A percentile compares a stretch with the other conserved stretches of the same genome.
Evolutionary conservation across 1,140 invertebrate species (phyloP).

Genomic region (Proctacanthus coquilletti): DNA sequence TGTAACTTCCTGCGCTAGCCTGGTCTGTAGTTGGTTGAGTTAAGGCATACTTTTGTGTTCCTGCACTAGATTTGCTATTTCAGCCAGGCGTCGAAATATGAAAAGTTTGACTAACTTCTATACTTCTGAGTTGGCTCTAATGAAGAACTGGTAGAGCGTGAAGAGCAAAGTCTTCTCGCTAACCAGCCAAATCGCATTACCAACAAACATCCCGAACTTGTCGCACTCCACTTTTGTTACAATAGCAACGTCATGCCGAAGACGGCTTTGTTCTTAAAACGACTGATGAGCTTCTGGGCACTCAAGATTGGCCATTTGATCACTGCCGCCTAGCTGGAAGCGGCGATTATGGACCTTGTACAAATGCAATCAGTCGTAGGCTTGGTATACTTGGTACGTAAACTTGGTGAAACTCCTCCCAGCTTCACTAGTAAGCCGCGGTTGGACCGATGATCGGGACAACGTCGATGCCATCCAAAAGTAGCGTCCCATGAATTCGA

Average conservation of each 20-base stretch:
- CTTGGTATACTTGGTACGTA: conserved; percentile 90
- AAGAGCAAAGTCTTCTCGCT: conserved; percentile 68
- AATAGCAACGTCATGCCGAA: conserved; percentile 75
- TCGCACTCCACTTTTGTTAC: conserved; percentile 79
- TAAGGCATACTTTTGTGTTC: conserved; percentile 59
- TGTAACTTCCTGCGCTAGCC: conserved; percentile 70
- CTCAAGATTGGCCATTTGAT: conserved; percentile 94
- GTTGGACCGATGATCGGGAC: conserved; percentile 60
- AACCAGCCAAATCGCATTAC: conserved; percentile 83
- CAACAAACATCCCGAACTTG: conserved; percentile 89
- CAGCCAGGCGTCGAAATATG: conserved; percentile 56
- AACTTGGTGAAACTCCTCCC: conserved; percentile 95
- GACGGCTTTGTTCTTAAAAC: conserved; percentile 44
- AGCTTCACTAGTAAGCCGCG: conserved; percentile 53
- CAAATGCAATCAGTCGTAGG: conserved; percentile 91
- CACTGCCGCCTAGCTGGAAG: conserved; percentile 91
- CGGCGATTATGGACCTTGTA: conserved; percentile 62
- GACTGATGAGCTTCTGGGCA: conserved; percentile 78
- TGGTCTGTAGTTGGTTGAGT: conserved; percentile 55
- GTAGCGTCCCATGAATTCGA: conserved; percentile 58
- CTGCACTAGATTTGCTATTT: conserved; percentile 57
- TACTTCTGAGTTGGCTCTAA: conserved; percentile 67
- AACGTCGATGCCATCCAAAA: conserved; percentile 79
- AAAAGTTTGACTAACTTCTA: conserved; percentile 71
- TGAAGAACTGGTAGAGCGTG: conserved; percentile 84